Evolutionary conservation across 2,113 vertebrate species (phyloP).

Genomic region (Motacilla alba): DNA sequence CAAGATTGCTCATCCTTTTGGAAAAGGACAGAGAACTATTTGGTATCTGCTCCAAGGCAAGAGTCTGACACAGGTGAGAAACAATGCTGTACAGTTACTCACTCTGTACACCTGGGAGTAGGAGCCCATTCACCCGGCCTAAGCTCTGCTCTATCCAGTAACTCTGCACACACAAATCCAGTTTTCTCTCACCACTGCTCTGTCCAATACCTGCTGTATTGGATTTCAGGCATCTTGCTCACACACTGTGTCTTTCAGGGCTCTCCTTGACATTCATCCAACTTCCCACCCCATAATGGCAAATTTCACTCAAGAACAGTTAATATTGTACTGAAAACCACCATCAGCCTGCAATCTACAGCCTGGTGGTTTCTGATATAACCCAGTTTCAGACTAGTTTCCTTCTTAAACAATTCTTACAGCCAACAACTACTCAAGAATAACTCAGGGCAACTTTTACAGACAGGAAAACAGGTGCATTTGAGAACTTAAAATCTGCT

Average conservation of each 20-base stretch:
- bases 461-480: neutral
- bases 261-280: neutral
- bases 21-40: neutral
- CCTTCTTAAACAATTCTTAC: neutral
- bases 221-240: neutral
- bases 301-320: neutral
- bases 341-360: neutral
- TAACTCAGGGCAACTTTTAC: conserved; percentile 8
- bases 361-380: neutral
- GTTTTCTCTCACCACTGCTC: neutral
- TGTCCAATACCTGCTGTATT: neutral
- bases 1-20: neutral
- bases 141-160: neutral
- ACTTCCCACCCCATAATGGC: neutral
- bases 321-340: neutral
- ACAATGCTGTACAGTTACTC: neutral
- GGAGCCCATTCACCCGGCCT: neutral
- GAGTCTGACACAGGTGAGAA: neutral
- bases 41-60: neutral
- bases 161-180: neutral
- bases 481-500: conserved; percentile 17
- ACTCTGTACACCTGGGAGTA: neutral
- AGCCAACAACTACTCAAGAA: conserved; percentile 23
- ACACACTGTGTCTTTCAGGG: neutral
- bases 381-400: neutral